Conservation (phyloP, 2,113 vertebrate species). For the Tamias sibiricus region DNA sequence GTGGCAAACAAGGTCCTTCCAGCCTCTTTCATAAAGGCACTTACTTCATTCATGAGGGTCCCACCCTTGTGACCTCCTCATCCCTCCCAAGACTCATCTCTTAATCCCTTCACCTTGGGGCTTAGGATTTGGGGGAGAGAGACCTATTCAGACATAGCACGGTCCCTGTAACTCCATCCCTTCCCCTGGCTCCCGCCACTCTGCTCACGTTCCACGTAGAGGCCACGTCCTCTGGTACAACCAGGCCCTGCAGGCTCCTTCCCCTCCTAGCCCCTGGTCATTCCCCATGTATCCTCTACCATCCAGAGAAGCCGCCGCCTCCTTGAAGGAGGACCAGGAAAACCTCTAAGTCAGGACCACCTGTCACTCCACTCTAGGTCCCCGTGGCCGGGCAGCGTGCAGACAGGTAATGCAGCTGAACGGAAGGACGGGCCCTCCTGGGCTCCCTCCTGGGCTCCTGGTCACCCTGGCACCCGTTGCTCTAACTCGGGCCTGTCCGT, state of each 20-base stretch:
- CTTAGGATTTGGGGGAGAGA: background rate
- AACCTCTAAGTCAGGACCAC: background rate
- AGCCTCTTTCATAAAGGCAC: background rate
- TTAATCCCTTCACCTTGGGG: no score
- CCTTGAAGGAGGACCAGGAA: background rate
- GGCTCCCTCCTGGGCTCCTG: background rate
- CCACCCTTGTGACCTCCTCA: no score
- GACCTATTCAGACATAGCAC: no score
- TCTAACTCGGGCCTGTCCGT: background rate
- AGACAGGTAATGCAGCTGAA: background rate
- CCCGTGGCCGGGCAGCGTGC: background rate
- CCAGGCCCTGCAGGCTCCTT: background rate
- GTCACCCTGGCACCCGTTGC: accelerated
- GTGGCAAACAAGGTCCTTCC: background rate
- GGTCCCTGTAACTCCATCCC: no score
- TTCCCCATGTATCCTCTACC: background rate
- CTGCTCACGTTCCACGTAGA: background rate
- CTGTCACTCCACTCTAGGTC: background rate
- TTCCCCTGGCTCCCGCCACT: background rate
- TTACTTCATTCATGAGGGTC: no score
- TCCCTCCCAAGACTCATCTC: no score
- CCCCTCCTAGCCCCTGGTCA: background rate
- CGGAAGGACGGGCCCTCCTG: no score
- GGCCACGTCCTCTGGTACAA: no score
- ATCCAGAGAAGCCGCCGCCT: background rate